phyloP scores from a whole-genome alignment of 2,113 vertebrate species.

The Rafetus swinhoei region DNA sequence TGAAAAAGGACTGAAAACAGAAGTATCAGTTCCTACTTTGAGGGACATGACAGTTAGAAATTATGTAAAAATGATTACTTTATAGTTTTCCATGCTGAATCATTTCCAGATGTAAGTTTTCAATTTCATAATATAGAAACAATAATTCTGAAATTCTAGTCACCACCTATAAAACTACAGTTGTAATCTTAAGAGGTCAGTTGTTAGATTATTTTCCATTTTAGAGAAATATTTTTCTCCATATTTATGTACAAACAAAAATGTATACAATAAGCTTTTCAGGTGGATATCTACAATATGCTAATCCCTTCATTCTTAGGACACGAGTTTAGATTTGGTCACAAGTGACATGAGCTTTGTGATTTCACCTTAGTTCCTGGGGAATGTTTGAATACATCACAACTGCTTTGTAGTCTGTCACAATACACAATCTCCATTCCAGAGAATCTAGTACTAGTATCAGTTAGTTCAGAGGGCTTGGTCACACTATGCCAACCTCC shows the following conservation, averaged over 20 bases:
- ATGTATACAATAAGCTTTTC: background rate
- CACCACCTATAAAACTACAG: background rate
- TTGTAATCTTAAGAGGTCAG: background rate
- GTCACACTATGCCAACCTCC: background rate
- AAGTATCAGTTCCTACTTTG: background rate
- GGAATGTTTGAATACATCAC: background rate
- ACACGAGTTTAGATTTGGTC: background rate
- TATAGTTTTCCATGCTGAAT: background rate
- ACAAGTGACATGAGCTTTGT: background rate
- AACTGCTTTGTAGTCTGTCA: background rate
- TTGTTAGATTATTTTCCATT: background rate
- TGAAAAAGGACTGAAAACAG: background rate
- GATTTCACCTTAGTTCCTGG: background rate
- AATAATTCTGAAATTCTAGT: background rate
- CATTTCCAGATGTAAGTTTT: background rate
- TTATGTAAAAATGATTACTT: background rate
- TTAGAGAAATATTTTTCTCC: background rate
- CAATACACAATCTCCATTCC: background rate
- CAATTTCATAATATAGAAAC: background rate
- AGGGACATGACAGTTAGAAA: background rate
- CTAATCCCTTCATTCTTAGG: background rate
- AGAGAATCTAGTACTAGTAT: background rate
- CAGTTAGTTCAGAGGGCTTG: background rate
- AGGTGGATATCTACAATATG: background rate
- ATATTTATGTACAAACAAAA: background rate